These are phyloP conservation scores for Pelochelys cantorii DNA, from an alignment of 2,797 vertebrate genomes.

Conservation along the genomic window DNA sequence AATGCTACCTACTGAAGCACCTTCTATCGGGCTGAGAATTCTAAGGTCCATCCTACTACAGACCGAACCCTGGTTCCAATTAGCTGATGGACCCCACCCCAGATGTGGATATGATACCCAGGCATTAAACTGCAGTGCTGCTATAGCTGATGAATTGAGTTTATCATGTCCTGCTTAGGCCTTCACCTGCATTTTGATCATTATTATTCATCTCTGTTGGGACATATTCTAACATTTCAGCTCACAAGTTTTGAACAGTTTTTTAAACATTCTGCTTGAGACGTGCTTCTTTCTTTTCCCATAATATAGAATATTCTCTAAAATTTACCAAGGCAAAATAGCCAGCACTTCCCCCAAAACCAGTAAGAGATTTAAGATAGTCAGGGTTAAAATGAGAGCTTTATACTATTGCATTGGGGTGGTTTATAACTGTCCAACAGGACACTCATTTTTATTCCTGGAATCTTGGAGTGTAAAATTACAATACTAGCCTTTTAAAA, in stretches of 20 bases:
- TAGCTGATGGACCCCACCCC: background rate
- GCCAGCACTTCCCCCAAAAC: background rate
- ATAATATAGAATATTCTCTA: background rate
- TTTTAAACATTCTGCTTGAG: background rate
- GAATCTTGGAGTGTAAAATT: background rate
- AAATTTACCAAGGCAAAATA: background rate
- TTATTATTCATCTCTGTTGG: background rate
- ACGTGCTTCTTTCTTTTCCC: background rate
- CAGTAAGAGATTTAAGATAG: background rate
- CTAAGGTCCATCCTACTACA: background rate
- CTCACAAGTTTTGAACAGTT: background rate
- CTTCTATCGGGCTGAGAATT: background rate
- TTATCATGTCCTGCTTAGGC: background rate
- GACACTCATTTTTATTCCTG: background rate
- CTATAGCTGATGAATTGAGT: background rate
- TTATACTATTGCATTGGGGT: too few species aligned
- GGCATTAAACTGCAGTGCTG: background rate
- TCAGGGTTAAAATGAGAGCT: background rate
- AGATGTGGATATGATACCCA: background rate
- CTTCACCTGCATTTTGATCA: background rate
- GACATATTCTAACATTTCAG: background rate
- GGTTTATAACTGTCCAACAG: background rate
- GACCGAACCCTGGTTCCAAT: background rate
- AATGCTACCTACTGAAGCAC: background rate
- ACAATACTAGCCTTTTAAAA: background rate